These are phyloP conservation scores for Melangyna quadrimaculata DNA, from an alignment of 2,888 invertebrate genomes.

Conservation along the genomic window DNA sequence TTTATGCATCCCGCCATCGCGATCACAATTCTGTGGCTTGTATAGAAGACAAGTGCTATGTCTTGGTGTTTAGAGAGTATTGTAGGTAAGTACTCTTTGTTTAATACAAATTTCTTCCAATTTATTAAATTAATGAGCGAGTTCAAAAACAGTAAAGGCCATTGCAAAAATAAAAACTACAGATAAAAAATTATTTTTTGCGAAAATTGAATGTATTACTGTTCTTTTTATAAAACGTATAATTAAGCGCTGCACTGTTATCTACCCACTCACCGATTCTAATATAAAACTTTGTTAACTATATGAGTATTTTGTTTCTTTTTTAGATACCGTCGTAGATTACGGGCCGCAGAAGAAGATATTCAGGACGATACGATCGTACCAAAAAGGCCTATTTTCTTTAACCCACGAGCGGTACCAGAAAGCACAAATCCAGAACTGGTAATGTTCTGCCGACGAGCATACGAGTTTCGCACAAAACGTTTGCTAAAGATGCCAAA, in stretches of 20 bases:
- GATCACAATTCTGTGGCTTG: conserved; percentile 98
- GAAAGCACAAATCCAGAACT: conserved; percentile 89
- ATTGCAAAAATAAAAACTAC: no score
- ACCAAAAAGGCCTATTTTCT: conserved; percentile 85
- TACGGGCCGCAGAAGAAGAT: conserved; percentile 90
- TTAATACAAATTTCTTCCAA: background rate
- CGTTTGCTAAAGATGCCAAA: conserved; percentile 80
- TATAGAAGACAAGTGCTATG: conserved; percentile 98
- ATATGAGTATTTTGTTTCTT: background rate
- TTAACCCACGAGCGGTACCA: conserved; percentile 82
- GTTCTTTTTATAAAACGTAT: no score
- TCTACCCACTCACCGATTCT: no score
- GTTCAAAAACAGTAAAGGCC: no score
- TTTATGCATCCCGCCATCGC: conserved; percentile 96
- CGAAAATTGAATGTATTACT: no score
- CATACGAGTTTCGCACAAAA: conserved; percentile 96
- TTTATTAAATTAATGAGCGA: no score
- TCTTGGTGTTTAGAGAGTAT: conserved; percentile 97
- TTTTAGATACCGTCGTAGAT: conserved; percentile 90
- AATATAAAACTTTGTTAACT: background rate
- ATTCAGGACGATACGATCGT: conserved; percentile 88
- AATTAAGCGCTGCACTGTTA: no score
- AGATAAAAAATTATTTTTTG: no score
- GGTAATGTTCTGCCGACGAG: conserved; percentile 96
- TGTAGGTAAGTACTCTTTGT: conserved; percentile 87